A percentile compares a stretch with the other conserved stretches of the same genome.
These are phyloP conservation scores for Rhadina sibilatrix DNA, from an alignment of 2,113 vertebrate species.

Conservation along the genomic window DNA sequence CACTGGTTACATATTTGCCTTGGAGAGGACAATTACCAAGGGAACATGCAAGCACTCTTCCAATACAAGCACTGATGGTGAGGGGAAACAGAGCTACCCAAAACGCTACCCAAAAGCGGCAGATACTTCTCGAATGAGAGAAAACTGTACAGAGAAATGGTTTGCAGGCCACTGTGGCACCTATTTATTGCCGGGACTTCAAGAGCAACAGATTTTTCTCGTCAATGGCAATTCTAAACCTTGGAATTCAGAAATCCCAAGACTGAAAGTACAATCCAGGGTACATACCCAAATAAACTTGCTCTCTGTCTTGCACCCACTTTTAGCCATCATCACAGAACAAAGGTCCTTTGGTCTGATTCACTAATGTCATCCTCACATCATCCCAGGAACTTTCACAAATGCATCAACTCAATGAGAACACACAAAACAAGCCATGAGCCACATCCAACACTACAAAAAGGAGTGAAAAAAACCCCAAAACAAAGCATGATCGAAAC, in stretches of 20 bases:
- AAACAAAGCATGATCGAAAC: not conserved
- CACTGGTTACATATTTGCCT: not conserved
- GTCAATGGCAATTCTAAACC: not conserved
- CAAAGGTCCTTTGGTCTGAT: not conserved
- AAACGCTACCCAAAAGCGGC: not conserved
- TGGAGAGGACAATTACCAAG: not conserved
- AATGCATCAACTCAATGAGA: not conserved
- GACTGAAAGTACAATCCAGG: not conserved
- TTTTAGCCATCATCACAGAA: not conserved
- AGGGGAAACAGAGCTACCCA: not conserved
- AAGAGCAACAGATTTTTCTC: not conserved
- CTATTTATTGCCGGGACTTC: not conserved
- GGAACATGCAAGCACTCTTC: accelerated
- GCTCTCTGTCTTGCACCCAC: not conserved
- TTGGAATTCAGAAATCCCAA: not conserved
- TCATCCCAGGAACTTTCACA: not conserved
- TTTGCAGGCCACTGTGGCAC: not conserved
- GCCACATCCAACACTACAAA: not conserved
- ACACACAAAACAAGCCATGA: not conserved
- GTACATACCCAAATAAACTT: not conserved
- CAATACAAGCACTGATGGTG: not conserved
- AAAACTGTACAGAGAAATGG: not conserved
- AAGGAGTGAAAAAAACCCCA: accelerated
- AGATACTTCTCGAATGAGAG: accelerated
- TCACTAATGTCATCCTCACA: not conserved